Evolutionary conservation across 1,140 invertebrate genomes (phyloP), one percentile per base, ranked within the genome.

Genomic region (Oncopodura yosiiana): DNA sequence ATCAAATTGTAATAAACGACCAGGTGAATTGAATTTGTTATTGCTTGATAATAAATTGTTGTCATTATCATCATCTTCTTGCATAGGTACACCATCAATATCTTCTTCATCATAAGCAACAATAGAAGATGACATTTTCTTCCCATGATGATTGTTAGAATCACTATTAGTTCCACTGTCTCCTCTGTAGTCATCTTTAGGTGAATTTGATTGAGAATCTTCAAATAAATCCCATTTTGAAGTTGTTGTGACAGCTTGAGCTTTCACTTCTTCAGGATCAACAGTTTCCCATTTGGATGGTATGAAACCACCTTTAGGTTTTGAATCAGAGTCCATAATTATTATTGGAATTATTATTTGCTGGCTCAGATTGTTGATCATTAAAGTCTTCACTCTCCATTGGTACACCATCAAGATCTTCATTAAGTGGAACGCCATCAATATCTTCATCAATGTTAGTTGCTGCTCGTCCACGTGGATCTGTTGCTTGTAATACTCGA

Each of bases 251-350:
- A 89, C 87, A 19, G 86, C 87, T 71, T 90, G 86, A 14, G 85
- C 84, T 70, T 89, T 85, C 24, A 86, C 78, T 69, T 84, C 78
- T 65, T 87, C 81, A 1, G 86, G 86, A 73, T 94, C 89, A 5
- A 96, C 86, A 24, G 85, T 91, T 77, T 97, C 93, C 93, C 93
- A 97, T 68, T 90, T 87, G 0, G 91, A 94, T 8, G 86, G 85
- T 34, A 91, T 81, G 74, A 88, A 88, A 4, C 45, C 65, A 26
- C 60, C 63, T 32, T 62, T 53, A 5, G 62, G 60, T 18, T 53
- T 48, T 9, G 41, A 6, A 14, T 48, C 36, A 11, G 68, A 68
- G 57, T 69, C 70, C 43, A 27, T 46, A 49, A 52, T 64, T 58
- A 64, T 56, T 41, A 49, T 26, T 37, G 16, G 65, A 62, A 24